These are phyloP conservation scores for Perithous albicinctus DNA, from an alignment of 2,888 invertebrate species.

Conservation along the genomic window DNA sequence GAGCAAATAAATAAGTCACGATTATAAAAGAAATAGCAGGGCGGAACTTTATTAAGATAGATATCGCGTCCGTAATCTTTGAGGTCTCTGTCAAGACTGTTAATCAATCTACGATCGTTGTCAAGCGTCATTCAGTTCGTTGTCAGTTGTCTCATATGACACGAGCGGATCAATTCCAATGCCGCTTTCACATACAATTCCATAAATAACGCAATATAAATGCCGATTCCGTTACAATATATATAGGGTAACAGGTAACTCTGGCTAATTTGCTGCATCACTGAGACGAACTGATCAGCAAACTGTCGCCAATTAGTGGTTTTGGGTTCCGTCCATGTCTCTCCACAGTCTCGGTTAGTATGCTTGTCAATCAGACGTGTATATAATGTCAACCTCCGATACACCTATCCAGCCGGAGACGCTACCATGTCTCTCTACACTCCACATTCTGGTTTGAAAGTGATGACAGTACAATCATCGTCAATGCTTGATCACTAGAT, in stretches of 20 bases:
- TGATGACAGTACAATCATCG: constrained; percentile 15
- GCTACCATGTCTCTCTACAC: background rate
- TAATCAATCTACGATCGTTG: too few relatives aligned
- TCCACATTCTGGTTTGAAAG: background rate
- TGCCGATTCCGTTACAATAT: too few relatives aligned
- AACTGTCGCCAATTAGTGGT: constrained; percentile 46
- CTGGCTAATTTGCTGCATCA: constrained; percentile 50
- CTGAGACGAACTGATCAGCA: constrained; percentile 46
- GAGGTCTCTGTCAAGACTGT: too few relatives aligned
- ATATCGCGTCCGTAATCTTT: too few relatives aligned
- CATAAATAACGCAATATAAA: too few relatives aligned
- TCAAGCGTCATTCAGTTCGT: too few relatives aligned
- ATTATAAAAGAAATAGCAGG: too few relatives aligned
- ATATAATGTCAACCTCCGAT: background rate
- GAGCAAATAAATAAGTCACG: too few relatives aligned
- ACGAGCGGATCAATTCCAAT: too few relatives aligned
- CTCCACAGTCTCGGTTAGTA: constrained; percentile 21
- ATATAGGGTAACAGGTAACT: constrained; percentile 29
- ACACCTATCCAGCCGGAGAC: background rate
- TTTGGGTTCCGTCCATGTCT: constrained; percentile 18
- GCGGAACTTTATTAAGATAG: too few relatives aligned
- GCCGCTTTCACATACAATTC: too few relatives aligned
- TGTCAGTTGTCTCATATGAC: too few relatives aligned
- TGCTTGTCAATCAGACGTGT: constrained; percentile 15
- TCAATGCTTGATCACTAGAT: constrained; percentile 26